phyloP scores from a whole-genome alignment of 2,113 vertebrate species.

The Corythoichthys intestinalis region DNA sequence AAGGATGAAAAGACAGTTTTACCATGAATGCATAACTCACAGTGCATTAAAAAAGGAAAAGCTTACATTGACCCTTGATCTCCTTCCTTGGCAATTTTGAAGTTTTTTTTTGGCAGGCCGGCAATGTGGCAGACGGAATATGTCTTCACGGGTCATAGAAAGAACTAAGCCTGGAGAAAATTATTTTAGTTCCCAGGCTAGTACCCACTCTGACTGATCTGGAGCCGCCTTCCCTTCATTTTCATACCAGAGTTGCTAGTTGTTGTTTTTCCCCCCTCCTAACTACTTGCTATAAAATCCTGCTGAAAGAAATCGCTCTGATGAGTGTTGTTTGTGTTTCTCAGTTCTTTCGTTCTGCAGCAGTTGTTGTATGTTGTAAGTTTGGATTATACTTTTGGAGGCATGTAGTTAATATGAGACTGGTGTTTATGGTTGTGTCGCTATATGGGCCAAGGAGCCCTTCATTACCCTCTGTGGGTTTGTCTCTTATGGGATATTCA shows the following conservation, averaged over 20 bases:
- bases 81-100: neutral
- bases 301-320: slow-evolving; percentile 29
- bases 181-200: slow-evolving; percentile 49
- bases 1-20: slow-evolving; percentile 31
- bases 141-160: slow-evolving; percentile 43
- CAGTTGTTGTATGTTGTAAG: slow-evolving; percentile 29
- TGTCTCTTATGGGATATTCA: slow-evolving; percentile 51
- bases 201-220: slow-evolving; percentile 28
- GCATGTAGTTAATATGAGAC: slow-evolving; percentile 43
- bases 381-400: slow-evolving; percentile 56
- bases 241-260: slow-evolving; percentile 38
- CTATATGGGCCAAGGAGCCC: slow-evolving; percentile 40
- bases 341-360: slow-evolving; percentile 12
- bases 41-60: slow-evolving; percentile 9
- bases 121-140: slow-evolving; percentile 25
- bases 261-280: slow-evolving; percentile 14
- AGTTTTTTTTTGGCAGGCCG: slow-evolving; percentile 29
- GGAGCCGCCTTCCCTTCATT: slow-evolving; percentile 22
- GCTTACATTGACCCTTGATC: slow-evolving; percentile 15
- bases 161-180: slow-evolving; percentile 36
- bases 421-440: slow-evolving; percentile 49
- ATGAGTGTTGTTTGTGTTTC: slow-evolving; percentile 31
- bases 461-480: slow-evolving; percentile 38
- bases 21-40: slow-evolving; percentile 14
- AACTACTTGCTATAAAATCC: slow-evolving; percentile 53